Base-by-base conservation (phyloP, 2,797 vertebrate genomes). In the Muscicapa comitata region DNA sequence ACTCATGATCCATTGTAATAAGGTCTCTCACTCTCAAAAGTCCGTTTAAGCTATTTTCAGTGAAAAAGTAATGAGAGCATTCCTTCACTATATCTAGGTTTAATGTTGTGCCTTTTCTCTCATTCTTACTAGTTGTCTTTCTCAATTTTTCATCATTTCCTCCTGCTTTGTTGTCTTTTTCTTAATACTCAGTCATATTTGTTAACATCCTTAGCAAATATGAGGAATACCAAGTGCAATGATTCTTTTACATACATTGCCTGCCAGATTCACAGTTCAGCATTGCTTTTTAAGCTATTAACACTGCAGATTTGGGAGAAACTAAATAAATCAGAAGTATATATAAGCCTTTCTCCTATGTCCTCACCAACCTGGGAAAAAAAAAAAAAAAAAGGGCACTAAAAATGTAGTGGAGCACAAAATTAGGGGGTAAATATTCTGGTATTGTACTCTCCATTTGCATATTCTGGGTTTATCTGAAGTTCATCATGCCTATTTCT, bases 381-480 rank as follows among this genome's bases (percentile, higher is more conserved):
- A 38, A 58, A 66, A 31, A 29, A 25, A 40, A 62, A 54, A 51
- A 19, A 31, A 43, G 11, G 0, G 2, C 31, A 66, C 13, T 75
- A 67, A 79, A 94, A 87, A 57, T 37, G 9, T 28, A 38, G 38
- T 18, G 8, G 6, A 87, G 57, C 19, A 40, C 33, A 94, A 93
- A 95, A 77, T 37, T 35, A 94, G 25, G 7, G 50, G 54, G 40
- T 62, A 86, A 86, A 71, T 68, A 90, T 88, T 62, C 78, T 50
- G 24, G 40, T 82, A 61, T 54, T 92, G 67, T 71, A 77, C n/a
- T 65, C 82, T 35, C 14, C 29, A 67, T 88, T 86, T 79, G 53
- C 58, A 59, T 86, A 93, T 67, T 74, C 54, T 51, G 72, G 31
- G 66, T 90, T 95, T 93, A 95, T 92, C 59, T 74, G 42, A 91